Conservation (phyloP, 2,797 vertebrate species). For the Sciurus carolinensis region DNA sequence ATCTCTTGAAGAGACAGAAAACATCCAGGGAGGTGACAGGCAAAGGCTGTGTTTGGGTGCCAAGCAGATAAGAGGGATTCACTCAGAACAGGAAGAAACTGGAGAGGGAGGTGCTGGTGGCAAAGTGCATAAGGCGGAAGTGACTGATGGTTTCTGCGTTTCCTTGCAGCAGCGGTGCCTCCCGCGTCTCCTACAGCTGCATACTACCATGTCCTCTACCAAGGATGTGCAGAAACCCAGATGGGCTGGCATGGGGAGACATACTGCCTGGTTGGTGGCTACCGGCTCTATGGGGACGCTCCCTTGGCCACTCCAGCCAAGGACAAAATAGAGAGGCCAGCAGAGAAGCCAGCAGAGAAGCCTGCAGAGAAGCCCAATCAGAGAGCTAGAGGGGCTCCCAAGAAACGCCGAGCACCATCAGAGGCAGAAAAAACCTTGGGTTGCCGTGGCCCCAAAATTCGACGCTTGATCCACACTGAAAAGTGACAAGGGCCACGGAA, state of each 20-base stretch:
- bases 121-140: background rate
- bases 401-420: background rate
- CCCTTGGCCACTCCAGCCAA: conserved; percentile 48
- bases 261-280: conserved; percentile 59
- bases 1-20: too few relatives aligned
- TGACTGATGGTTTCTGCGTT: conserved; percentile 33
- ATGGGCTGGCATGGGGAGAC: conserved; percentile 76
- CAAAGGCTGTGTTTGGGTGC: background rate
- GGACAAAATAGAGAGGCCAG: conserved; percentile 52
- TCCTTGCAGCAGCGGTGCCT: conserved; percentile 27
- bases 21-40: too few relatives aligned
- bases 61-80: background rate
- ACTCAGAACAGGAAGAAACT: background rate
- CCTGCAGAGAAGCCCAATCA: background rate
- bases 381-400: background rate
- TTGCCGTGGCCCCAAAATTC: background rate
- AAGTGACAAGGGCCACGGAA: background rate
- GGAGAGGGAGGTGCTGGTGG: background rate
- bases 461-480: too few relatives aligned
- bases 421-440: background rate
- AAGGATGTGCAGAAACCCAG: conserved; percentile 3
- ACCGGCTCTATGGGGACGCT: conserved; percentile 54
- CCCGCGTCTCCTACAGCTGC: background rate
- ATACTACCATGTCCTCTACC: conserved; percentile 67
- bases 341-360: conserved; percentile 25